These are phyloP conservation scores for Acrobasis repandana DNA, from an alignment of 2,888 invertebrate species.

Conservation along the genomic window DNA sequence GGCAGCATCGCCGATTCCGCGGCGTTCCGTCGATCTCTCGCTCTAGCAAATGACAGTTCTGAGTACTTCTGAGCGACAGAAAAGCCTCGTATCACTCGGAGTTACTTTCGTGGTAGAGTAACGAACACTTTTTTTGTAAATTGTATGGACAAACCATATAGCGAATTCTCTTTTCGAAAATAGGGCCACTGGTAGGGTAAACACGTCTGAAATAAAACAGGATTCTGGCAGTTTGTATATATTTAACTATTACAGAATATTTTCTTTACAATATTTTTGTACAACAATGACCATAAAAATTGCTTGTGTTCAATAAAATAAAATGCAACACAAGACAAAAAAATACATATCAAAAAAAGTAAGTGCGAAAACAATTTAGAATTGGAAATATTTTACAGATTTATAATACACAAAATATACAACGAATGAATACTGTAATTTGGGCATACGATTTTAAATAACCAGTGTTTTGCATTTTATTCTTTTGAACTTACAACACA, in stretches of 20 bases:
- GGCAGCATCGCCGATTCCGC: no score
- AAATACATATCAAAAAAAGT: slow-evolving; percentile 59
- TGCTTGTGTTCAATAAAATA: slow-evolving; percentile 74
- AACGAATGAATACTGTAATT: slow-evolving; percentile 19
- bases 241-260: slow-evolving; percentile 72
- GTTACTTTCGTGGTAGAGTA: no score
- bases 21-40: no score
- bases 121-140: no score
- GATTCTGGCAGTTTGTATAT: slow-evolving; percentile 76
- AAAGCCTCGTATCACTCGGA: no score
- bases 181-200: background rate
- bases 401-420: slow-evolving; percentile 38
- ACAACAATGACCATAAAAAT: slow-evolving; percentile 67
- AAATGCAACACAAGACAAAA: slow-evolving; percentile 66
- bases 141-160: no score
- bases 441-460: background rate
- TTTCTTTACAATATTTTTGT: slow-evolving; percentile 77
- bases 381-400: slow-evolving; percentile 45
- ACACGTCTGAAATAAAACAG: slow-evolving; percentile 7
- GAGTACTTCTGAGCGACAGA: no score
- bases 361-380: slow-evolving; percentile 52
- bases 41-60: no score
- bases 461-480: slow-evolving; percentile 46
- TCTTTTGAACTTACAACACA: slow-evolving; percentile 43
- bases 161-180: no score